These are phyloP conservation scores for Himalopsyche anomala DNA, from an alignment of 2,888 invertebrate genomes.

Conservation along the genomic window DNA sequence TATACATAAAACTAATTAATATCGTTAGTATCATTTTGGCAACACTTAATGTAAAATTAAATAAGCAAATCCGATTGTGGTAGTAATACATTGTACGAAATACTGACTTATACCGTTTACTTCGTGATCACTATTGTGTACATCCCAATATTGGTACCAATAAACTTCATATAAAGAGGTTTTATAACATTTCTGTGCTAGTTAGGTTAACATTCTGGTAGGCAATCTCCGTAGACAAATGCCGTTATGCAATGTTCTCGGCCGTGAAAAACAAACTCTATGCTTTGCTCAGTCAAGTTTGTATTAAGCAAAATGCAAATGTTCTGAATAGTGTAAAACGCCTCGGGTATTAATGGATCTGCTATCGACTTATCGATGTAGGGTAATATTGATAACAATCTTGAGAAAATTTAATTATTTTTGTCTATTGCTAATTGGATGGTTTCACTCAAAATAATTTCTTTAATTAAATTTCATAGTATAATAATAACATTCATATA, in stretches of 20 bases:
- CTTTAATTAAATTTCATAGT: too few species aligned
- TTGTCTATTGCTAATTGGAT: neutral
- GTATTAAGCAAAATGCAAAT: slow-evolving; percentile 8
- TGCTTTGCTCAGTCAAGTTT: slow-evolving; percentile 7
- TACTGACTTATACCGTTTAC: neutral
- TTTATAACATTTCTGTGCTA: slow-evolving; percentile 18
- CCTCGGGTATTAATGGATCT: neutral
- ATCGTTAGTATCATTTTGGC: too few species aligned
- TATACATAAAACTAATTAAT: too few species aligned
- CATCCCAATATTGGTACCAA: neutral
- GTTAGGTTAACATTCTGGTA: slow-evolving; percentile 16
- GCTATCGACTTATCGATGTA: neutral
- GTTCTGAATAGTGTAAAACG: neutral
- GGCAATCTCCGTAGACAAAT: neutral
- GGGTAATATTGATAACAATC: neutral
- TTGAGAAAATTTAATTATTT: neutral
- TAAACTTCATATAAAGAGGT: neutral
- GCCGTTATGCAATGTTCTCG: slow-evolving; percentile 20
- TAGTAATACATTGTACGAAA: neutral
- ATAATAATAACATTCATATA: too few species aligned
- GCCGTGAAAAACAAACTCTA: slow-evolving; percentile 2
- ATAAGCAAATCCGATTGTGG: too few species aligned
- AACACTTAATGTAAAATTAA: too few species aligned
- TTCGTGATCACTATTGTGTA: neutral
- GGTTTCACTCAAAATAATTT: neutral